A percentile compares a stretch with the other conserved stretches of the same genome.
phyloP scores from a whole-genome alignment of 2,888 invertebrate genomes.

The Drosophila conformis region DNA sequence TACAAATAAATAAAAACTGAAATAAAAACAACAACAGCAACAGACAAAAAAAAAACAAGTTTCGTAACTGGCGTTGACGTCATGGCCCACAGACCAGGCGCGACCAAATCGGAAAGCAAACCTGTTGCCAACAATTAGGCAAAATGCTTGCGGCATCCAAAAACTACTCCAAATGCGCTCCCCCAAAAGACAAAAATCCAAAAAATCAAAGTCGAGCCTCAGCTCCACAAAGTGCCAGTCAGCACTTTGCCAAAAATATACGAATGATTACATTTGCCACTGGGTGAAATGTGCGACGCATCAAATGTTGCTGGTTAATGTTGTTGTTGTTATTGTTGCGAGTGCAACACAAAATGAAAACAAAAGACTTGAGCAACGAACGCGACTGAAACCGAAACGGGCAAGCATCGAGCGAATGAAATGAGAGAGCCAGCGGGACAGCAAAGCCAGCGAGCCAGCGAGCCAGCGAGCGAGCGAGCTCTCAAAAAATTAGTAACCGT shows the following conservation, averaged over 20 bases:
- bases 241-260: constrained; percentile 77
- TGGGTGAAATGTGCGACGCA: constrained; percentile 47
- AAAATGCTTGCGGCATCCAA: constrained; percentile 62
- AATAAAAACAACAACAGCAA: constrained; percentile 31
- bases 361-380: constrained; percentile 79
- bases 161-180: constrained; percentile 72
- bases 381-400: constrained; percentile 37
- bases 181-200: constrained; percentile 9
- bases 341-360: constrained; percentile 62
- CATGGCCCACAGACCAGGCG: constrained; percentile 62
- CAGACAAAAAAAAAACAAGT: constrained; percentile 76
- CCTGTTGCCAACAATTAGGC: constrained; percentile 79
- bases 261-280: constrained; percentile 72
- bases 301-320: constrained; percentile 19
- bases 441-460: constrained; percentile 9
- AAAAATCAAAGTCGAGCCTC: constrained; percentile 5
- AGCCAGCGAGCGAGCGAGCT: constrained; percentile 7
- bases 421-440: constrained; percentile 17
- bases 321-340: constrained; percentile 14
- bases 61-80: constrained; percentile 81
- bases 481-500: constrained; percentile 82
- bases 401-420: constrained; percentile 13
- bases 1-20: constrained; percentile 41
- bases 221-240: constrained; percentile 31
- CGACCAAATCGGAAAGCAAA: constrained; percentile 61